Conservation (phyloP, 2,888 invertebrate species). For the Nemapogon koenigi region DNA sequence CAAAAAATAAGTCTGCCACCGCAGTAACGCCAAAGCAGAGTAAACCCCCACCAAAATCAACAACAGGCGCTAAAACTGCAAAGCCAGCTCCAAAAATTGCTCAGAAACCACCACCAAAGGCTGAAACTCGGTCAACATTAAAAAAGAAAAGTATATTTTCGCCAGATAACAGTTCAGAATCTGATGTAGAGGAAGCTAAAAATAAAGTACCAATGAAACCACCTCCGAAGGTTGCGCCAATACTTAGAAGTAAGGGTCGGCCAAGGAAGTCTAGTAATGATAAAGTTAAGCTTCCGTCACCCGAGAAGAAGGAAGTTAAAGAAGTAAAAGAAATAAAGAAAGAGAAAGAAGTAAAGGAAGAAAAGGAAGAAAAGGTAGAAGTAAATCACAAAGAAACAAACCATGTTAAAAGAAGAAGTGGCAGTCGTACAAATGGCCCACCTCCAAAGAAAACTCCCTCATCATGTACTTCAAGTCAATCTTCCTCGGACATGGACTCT, state of each 20-base stretch:
- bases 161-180: constrained; percentile 71
- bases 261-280: constrained; percentile 48
- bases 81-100: constrained; percentile 43
- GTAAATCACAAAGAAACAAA: constrained; percentile 25
- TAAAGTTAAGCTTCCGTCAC: constrained; percentile 28
- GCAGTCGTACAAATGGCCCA: constrained; percentile 38
- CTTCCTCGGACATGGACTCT: constrained; percentile 49
- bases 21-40: constrained; percentile 65
- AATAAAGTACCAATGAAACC: constrained; percentile 32
- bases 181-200: constrained; percentile 42
- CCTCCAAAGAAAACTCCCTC: constrained; percentile 52
- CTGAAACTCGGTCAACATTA: constrained; percentile 22
- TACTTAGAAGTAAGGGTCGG: constrained; percentile 28
- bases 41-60: constrained; percentile 30
- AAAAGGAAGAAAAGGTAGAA: no score
- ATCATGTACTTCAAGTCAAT: constrained; percentile 52
- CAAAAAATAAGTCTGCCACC: constrained; percentile 70
- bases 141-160: constrained; percentile 85
- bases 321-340: not conserved
- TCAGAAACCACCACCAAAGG: constrained; percentile 29
- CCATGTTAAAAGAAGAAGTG: constrained; percentile 37
- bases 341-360: no score
- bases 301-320: constrained; percentile 35
- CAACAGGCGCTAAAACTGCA: constrained; percentile 48
- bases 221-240: constrained; percentile 32